Conservation (phyloP, 2,113 vertebrate species). For the Halichoeres trimaculatus region DNA sequence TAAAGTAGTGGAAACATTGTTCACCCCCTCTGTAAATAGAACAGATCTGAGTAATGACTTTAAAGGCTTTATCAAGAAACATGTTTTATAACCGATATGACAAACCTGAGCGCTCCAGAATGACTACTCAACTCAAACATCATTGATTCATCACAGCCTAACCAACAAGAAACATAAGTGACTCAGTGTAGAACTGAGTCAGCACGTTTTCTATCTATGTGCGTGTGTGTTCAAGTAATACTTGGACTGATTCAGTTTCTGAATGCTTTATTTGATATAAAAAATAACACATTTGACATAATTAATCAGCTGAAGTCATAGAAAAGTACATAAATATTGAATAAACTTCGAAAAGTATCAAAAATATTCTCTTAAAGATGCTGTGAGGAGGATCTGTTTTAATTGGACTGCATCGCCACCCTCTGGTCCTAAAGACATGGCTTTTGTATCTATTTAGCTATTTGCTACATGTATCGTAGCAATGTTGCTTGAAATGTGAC, state of each 20-base stretch:
- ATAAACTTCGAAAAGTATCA: not conserved
- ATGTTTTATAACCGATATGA: not conserved
- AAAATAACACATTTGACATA: not conserved
- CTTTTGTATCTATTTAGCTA: too few species aligned
- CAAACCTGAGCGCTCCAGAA: not conserved
- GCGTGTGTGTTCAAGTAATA: not conserved
- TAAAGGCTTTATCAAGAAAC: too few species aligned
- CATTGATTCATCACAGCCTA: not conserved
- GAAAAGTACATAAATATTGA: not conserved
- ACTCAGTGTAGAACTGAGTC: not conserved
- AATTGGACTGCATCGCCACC: too few species aligned
- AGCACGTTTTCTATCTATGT: not conserved
- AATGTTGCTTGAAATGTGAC: too few species aligned
- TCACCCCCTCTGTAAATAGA: too few species aligned
- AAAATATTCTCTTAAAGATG: not conserved
- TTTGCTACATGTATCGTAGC: too few species aligned
- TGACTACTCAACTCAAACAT: not conserved
- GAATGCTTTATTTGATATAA: constrained; percentile 29
- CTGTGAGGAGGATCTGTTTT: too few species aligned
- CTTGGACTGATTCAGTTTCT: not conserved
- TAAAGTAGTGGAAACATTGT: too few species aligned
- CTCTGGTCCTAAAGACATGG: too few species aligned
- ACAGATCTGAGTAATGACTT: too few species aligned
- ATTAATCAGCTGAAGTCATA: not conserved
- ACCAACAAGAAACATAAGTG: not conserved